Evolutionary conservation across 2,113 vertebrate genomes (phyloP), one percentile per base, ranked within the genome.

Genomic region (Ochotona princeps): DNA sequence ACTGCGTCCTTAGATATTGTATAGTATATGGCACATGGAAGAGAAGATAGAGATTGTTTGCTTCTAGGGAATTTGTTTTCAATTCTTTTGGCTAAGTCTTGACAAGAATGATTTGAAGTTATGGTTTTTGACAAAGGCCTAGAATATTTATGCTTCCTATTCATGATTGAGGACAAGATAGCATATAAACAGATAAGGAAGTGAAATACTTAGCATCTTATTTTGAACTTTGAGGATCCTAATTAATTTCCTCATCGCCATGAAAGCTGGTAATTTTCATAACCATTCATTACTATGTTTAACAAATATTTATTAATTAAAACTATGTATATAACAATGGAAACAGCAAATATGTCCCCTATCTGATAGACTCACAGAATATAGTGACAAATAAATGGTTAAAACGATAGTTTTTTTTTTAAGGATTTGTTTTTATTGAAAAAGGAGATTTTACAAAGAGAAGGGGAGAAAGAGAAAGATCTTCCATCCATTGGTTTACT

Each of bases 261-360:
- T 54, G 67, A 75, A 88, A 28, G 2, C 44, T 32, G 30, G 47
- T 10, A 21, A 69, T 63, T 83, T 90, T 93, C 21, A 75, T 49
- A 47, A 51, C 70, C 18, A 51, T 51, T 84, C 38, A 82, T 70
- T 60, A 70, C 30, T 84, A 81, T n/a, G 72, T 66, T 90, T 13
- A 88, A 65, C 26, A 70, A 32, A 84, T 73, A 76, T 85, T 74
- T 80, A 75, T 78, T 89, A 17, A 73, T 92, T 25, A 66, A 92
- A 47, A n/a, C 5, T 90, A 2, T 72, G 23, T 70, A 7, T 35
- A 44, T 20, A 51, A 38, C 47, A 47, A 61, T 90, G 65, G 86
- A 54, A 1, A 18, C 7, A 61, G 35, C 1, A 49, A 74, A 89
- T 51, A 72, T 81, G 5, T 10, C 28, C 7, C 8, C 78, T 92